Evolutionary conservation across 53 echinoderm and acorn worm species (phyloP).

Genomic region (Holothuria leucospilota): DNA sequence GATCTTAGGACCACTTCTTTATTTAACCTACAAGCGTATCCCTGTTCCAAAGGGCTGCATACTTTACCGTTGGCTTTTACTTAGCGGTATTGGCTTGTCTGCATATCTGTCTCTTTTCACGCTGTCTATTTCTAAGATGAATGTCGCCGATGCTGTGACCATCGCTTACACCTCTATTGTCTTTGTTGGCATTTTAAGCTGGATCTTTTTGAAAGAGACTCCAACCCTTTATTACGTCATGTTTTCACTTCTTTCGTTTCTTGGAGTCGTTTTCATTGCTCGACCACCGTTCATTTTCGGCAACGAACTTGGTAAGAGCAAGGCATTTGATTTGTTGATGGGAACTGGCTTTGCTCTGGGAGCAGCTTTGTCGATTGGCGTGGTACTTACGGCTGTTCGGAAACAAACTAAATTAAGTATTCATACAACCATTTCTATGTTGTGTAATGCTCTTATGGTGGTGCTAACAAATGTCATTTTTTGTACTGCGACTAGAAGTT

Average conservation of each 20-base stretch:
- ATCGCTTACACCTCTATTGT: slow-evolving; percentile 14
- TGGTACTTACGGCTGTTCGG: neutral
- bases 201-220: slow-evolving; percentile 31
- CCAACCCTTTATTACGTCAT: neutral
- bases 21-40: neutral
- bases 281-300: slow-evolving; percentile 31
- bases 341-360: slow-evolving; percentile 4
- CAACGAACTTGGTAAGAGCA: neutral
- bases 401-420: slow-evolving; percentile 12
- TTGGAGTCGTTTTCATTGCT: slow-evolving; percentile 14
- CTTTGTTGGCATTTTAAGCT: slow-evolving; percentile 15
- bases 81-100: neutral
- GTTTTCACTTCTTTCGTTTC: slow-evolving; percentile 15
- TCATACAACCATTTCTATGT: slow-evolving; percentile 7
- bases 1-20: neutral
- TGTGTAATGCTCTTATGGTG: slow-evolving; percentile 1
- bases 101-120: slow-evolving; percentile 20
- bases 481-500: neutral
- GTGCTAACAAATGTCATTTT: neutral
- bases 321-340: neutral
- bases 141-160: slow-evolving; percentile 11
- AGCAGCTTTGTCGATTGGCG: neutral
- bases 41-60: neutral
- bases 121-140: neutral
- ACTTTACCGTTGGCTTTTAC: neutral